Evolutionary conservation across 2,888 invertebrate genomes (phyloP), one percentile per base, ranked within the genome.

Genomic region (Pristionchus exspectatus): DNA sequence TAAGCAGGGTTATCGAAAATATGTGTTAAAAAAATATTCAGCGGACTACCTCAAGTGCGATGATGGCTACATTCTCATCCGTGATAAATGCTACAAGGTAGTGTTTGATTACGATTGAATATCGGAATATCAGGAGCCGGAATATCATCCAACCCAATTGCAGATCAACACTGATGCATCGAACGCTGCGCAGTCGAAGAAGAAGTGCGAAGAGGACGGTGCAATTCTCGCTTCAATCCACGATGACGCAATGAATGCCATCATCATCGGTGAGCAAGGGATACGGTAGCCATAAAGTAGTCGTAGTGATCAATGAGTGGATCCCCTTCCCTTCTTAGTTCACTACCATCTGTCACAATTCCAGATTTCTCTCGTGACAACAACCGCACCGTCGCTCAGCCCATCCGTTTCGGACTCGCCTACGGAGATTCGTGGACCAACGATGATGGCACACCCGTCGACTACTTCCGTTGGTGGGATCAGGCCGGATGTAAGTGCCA

Each of bases 401-500:
- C 87, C 10, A 33, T 88, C 50, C 74, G 87, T 27, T 88, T 88
- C 44, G 87, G 74, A 21, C 74, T 88, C 56, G 21, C 38, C n/a
- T 88, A 88, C 87, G 63, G 56, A n/a, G 50, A 77, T 14, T 50
- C 74, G 54, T 91, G 91, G 91, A 59, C n/a, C 69, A 91, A 91
- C 27, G 54, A 86, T 54, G 91, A 91, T 50, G 88, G 77, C 16
- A 90, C 85, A 33, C 59, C 56, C 18, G 87, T 86, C 50, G 91
- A 91, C 85, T 91, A 90, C 69, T 91, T 91, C 85, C 66, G 91
- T 33, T 91, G 91, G 91, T 90, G 56, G 50, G 77, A 88, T n/a
- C 44, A 85, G 56, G 72, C 59, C 27, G 90, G 89, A 90, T 88
- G 87, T 72, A 9, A 88, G 72, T 87, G 1, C 2, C 44, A 24